phyloP scores from a whole-genome alignment of 2,888 invertebrate species.

The Drosophila neonasuta region DNA sequence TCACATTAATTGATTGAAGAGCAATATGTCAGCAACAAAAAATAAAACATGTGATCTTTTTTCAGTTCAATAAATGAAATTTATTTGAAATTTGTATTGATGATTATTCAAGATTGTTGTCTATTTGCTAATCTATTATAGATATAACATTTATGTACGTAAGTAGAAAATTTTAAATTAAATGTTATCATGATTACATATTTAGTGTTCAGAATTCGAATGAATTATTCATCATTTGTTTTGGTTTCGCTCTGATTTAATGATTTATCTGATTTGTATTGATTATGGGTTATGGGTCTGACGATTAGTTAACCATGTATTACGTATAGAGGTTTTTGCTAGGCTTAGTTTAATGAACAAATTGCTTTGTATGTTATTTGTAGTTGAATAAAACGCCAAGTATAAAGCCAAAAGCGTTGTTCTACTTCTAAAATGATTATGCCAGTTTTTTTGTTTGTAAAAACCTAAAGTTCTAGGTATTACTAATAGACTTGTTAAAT shows the following conservation, averaged over 20 bases:
- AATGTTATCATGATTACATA: constrained; percentile 17
- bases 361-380: constrained; percentile 58
- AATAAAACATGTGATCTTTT: not conserved
- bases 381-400: constrained; percentile 24
- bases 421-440: constrained; percentile 64
- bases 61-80: constrained; percentile 39
- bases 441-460: constrained; percentile 39
- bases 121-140: constrained; percentile 28
- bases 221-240: constrained; percentile 33
- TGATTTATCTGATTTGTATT: constrained; percentile 21
- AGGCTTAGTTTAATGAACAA: constrained; percentile 42
- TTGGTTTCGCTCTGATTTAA: constrained; percentile 29
- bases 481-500: constrained; percentile 27
- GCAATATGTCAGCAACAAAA: not conserved
- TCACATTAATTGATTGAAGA: constrained; percentile 1
- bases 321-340: constrained; percentile 59
- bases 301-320: constrained; percentile 63
- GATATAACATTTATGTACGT: constrained; percentile 30
- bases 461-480: constrained; percentile 22
- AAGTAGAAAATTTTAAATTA: constrained; percentile 42
- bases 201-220: constrained; percentile 35
- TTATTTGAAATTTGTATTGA: constrained; percentile 44
- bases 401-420: constrained; percentile 62
- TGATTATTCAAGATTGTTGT: constrained; percentile 35
- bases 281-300: constrained; percentile 18